phyloP scores from a whole-genome alignment of 2,113 vertebrate genomes.

The Pterocles burchelli region DNA sequence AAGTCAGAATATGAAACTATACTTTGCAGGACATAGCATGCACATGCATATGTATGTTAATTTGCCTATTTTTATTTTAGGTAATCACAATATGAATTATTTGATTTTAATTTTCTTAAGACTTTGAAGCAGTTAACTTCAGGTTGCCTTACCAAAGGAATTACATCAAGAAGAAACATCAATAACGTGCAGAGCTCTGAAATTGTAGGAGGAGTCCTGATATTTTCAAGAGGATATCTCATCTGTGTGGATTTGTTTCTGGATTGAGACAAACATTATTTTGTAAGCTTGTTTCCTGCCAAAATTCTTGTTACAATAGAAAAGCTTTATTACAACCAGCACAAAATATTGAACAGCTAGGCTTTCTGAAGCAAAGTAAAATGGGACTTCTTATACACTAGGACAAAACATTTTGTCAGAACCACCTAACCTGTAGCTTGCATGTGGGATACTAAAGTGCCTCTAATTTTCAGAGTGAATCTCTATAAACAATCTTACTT shows the following conservation, averaged over 20 bases:
- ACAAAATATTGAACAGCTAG: neutral
- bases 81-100: neutral
- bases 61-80: neutral
- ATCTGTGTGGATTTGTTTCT: slow-evolving; percentile 62
- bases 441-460: neutral
- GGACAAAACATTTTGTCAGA: neutral
- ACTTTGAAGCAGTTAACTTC: neutral
- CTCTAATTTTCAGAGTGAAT: neutral
- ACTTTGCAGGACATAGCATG: neutral
- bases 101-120: neutral
- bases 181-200: slow-evolving; percentile 88
- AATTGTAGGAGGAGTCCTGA: slow-evolving; percentile 74
- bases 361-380: neutral
- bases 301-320: neutral
- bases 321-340: neutral
- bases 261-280: neutral
- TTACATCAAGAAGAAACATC: slow-evolving; percentile 92
- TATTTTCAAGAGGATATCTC: neutral
- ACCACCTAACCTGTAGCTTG: neutral
- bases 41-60: neutral
- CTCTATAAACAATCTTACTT: neutral
- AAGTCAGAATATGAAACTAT: neutral
- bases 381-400: neutral
- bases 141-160: slow-evolving; percentile 86
- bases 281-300: neutral